Evolutionary conservation across 1,140 invertebrate species (phyloP), one percentile per base, ranked within the genome.

Genomic region (Spodoptera litura): DNA sequence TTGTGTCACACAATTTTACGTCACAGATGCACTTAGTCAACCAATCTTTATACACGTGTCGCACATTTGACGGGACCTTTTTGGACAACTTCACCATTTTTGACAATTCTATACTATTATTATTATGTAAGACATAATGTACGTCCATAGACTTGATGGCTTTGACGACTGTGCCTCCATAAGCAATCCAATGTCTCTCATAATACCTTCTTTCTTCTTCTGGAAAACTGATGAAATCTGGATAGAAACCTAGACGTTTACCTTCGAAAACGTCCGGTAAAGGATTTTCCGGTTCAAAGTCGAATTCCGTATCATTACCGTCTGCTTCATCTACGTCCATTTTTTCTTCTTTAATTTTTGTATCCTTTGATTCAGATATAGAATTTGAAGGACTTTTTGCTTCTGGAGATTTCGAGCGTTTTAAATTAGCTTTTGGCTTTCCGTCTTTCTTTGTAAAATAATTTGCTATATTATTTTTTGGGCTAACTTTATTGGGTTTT

Each of bases 21-120:
- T 91, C 83, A 83, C 89, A 89, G 27, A 96, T 94, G 81, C 93
- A 94, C 86, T 94, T 90, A 73, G 91, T 89, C 38, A 96, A 88
- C 95, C 95, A 96, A 83, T 93, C 86, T 68, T 94, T 91, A 13
- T 89, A 94, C 9, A 96, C 91, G 86, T 96, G 95, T 78, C 89
- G 90, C 0, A 92, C 95, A 72, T 80, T 78, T 49, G 87, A 82
- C 0, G 92, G 85, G 81, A 94, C 87, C 78, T 92, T 88, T 44
- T 78, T 85, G 72, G 81, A 88, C 73, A 91, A 87, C 71, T 89
- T 92, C 38, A 85, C 70, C 85, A 94, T 93, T 55, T 93, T 86
- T 6, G 87, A 87, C 20, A 91, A 87, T 12, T 83, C 84, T 71
- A 95, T 93, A 27, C 52, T 85, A 59, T 92, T 81, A 27, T 91